Conservation (phyloP, 2,888 invertebrate genomes). For the Onchidella celtica region DNA sequence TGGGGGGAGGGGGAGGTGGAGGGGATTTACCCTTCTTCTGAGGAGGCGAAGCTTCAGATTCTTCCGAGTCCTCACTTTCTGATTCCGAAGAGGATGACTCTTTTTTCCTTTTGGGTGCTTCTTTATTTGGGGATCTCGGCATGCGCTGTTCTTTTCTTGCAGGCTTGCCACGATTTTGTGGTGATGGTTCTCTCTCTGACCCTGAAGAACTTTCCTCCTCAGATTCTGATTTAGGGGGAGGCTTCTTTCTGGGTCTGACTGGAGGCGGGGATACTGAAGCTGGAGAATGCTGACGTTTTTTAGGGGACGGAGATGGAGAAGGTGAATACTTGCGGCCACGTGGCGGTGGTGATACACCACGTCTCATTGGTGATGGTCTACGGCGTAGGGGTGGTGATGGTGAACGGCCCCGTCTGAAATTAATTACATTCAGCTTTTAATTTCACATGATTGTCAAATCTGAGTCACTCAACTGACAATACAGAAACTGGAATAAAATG, state of each 20-base stretch:
- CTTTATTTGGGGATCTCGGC: constrained; percentile 5
- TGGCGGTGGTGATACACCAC: constrained; percentile 44
- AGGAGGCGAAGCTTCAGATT: constrained; percentile 32
- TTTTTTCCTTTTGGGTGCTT: constrained; percentile 43
- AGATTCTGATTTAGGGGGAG: constrained; percentile 33
- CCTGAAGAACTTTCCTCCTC: constrained; percentile 46
- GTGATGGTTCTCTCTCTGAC: constrained; percentile 50
- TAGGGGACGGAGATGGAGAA: constrained; percentile 48
- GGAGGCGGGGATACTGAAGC: constrained; percentile 51
- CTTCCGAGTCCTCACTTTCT: constrained; percentile 49
- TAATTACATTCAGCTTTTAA: too few species aligned
- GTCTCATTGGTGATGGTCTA: constrained; percentile 44
- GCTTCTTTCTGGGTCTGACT: constrained; percentile 30
- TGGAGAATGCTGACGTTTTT: constrained; percentile 48
- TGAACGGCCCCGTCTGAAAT: constrained; percentile 17
- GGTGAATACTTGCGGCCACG: constrained; percentile 50
- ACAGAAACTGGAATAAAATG: too few species aligned
- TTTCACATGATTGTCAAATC: too few species aligned
- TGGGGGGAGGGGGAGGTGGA: constrained; percentile 23
- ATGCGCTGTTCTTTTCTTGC: background rate
- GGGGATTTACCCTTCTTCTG: constrained; percentile 27
- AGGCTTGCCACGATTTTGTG: constrained; percentile 42
- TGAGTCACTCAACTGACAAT: too few species aligned
- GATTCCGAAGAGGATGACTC: constrained; percentile 46
- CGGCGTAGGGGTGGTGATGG: constrained; percentile 32